Evolutionary conservation across 2,113 vertebrate genomes (phyloP).

Genomic region (Pseudorhombus dupliciocellatus): DNA sequence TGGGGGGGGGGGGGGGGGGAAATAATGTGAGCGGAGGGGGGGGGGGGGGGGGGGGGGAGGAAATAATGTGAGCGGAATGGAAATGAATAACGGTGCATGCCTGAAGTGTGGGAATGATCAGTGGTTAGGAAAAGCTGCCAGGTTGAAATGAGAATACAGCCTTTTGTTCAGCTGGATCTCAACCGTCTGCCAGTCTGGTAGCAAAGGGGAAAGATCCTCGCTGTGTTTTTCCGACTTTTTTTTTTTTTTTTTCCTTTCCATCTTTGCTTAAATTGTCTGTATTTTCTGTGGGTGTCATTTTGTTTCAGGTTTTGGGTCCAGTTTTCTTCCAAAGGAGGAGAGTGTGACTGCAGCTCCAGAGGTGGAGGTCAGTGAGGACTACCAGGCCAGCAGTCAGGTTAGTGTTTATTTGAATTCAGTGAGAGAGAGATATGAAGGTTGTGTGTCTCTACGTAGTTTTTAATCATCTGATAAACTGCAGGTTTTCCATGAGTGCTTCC

Average conservation of each 20-base stretch:
- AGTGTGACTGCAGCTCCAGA: slow-evolving; percentile 86
- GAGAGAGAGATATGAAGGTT: no score
- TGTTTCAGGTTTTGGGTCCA: slow-evolving; percentile 93
- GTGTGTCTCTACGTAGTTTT: no score
- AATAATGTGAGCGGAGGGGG: no score
- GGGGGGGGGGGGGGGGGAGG: slow-evolving; percentile 25
- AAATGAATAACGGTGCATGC: slow-evolving; percentile 44
- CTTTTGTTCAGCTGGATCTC: slow-evolving; percentile 48
- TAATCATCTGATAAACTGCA: slow-evolving; percentile 54
- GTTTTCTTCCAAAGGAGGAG: slow-evolving; percentile 95
- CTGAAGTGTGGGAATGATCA: slow-evolving; percentile 50
- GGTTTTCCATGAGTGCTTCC: slow-evolving; percentile 97
- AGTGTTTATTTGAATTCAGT: slow-evolving; percentile 16
- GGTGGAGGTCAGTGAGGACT: slow-evolving; percentile 83
- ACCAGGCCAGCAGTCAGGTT: slow-evolving; percentile 94
- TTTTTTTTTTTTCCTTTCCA: neutral
- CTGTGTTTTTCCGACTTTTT: slow-evolving; percentile 47
- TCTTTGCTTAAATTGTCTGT: slow-evolving; percentile 42
- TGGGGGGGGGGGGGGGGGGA: neutral
- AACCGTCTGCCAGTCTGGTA: slow-evolving; percentile 40
- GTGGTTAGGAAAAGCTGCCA: slow-evolving; percentile 33
- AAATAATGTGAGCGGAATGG: slow-evolving; percentile 61
- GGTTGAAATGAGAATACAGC: slow-evolving; percentile 33
- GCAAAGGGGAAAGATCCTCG: slow-evolving; percentile 42
- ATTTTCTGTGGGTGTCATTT: slow-evolving; percentile 54